A percentile compares a stretch with the other conserved stretches of the same genome.
phyloP scores from a whole-genome alignment of 2,797 vertebrate genomes.

The Malacoraja senta region DNA sequence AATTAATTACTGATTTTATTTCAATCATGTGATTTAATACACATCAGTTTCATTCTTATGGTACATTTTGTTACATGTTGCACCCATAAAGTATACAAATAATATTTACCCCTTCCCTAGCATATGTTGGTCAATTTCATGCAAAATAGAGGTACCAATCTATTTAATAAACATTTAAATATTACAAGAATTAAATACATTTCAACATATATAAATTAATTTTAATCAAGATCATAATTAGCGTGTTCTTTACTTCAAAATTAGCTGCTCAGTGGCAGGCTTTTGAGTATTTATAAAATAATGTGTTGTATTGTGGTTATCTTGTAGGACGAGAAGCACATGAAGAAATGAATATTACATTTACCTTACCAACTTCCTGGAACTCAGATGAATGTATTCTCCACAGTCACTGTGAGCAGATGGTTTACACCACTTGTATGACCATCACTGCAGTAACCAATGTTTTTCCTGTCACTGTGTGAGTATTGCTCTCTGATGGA shows the following conservation, averaged over 20 bases:
- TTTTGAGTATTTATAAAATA: neutral
- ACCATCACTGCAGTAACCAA: conserved; percentile 78
- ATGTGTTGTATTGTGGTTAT: neutral
- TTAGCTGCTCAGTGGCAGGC: neutral
- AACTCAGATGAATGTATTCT: conserved; percentile 89
- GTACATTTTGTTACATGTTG: neutral
- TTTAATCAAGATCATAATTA: neutral
- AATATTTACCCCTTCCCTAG: neutral
- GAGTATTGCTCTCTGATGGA: conserved; percentile 54
- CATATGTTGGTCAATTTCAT: neutral
- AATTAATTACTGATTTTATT: neutral
- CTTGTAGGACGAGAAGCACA: conserved; percentile 82
- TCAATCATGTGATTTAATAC: neutral
- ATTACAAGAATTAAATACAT: neutral
- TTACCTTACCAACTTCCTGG: conserved; percentile 87
- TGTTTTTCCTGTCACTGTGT: conserved; percentile 94
- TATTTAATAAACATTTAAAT: neutral
- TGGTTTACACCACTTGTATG: conserved; percentile 92
- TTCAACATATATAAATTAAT: neutral
- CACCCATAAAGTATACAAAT: neutral
- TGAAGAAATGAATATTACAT: conserved; percentile 94
- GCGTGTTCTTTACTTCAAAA: neutral
- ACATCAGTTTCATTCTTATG: neutral
- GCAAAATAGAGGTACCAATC: neutral
- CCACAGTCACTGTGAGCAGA: conserved; percentile 91